Evolutionary conservation across 2,888 invertebrate genomes (phyloP).

Genomic region (Platypus cylindrus): DNA sequence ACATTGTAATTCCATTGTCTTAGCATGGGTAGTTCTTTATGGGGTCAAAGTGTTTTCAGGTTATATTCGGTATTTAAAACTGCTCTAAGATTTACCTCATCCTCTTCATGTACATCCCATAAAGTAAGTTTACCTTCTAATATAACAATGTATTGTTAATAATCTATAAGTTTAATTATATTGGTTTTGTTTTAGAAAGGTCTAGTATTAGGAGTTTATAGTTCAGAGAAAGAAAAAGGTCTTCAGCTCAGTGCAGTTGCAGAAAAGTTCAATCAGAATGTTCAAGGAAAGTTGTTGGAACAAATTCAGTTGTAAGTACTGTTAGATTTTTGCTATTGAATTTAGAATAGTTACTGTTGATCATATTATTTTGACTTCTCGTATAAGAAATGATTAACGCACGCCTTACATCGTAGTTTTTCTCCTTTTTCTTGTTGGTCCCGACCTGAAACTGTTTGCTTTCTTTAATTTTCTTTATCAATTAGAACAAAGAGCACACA

Average conservation of each 20-base stretch:
- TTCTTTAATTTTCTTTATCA: too few relatives aligned
- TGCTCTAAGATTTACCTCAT: constrained; percentile 17
- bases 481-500: too few relatives aligned
- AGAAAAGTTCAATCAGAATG: constrained; percentile 36
- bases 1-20: too few relatives aligned
- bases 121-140: constrained; percentile 16
- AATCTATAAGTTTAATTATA: constrained; percentile 3
- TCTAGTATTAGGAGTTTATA: constrained; percentile 41
- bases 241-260: constrained; percentile 38
- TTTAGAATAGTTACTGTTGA: constrained; percentile 4
- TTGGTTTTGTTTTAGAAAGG: constrained; percentile 35
- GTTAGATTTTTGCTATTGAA: too few relatives aligned
- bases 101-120: constrained; percentile 13
- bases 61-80: constrained; percentile 20
- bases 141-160: constrained; percentile 2
- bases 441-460: constrained; percentile 26
- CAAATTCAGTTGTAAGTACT: constrained; percentile 43
- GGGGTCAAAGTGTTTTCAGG: constrained; percentile 23
- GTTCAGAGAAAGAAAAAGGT: constrained; percentile 32
- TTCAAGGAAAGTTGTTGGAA: constrained; percentile 37
- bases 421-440: constrained; percentile 15
- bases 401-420: not conserved
- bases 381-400: not conserved
- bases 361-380: not conserved
- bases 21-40: constrained; percentile 13